Evolutionary conservation across 2,888 invertebrate genomes (phyloP), one percentile per base, ranked within the genome.

Genomic region (Acanthosepion lycidas): DNA sequence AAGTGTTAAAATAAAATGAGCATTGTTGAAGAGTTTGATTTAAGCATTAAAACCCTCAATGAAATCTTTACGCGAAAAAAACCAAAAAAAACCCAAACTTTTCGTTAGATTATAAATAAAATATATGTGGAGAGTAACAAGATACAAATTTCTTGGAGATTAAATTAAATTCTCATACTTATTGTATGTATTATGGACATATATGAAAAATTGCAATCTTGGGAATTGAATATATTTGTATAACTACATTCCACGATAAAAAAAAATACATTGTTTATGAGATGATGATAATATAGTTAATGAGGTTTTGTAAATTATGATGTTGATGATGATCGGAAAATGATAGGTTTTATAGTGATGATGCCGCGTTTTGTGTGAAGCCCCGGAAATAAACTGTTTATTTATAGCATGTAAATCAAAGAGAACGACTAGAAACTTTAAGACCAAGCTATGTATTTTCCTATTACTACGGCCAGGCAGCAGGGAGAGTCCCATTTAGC

Each of bases 331-430:
- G 48, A 92, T 92, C 42, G 42, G 42, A 42, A 42, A 42, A 42
- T 23, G 8, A 28, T 51, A 26, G 23, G 28, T 23, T 49, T 49
- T 23, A n/a, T 92, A 23, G 92, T 92, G 92, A 48, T 92, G 92
- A n/a, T 51, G 48, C 15, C 28, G n/a, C 42, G 28, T 92, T 92
- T 49, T 92, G 49, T 92, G 92, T 49, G 92, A 92, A 26, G 92
- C 92, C 92, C 92, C 92, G 92, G 92, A 92, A 92, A 92, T 92
- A 92, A 92, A 92, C 92, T 92, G 49, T 92, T 92, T 92, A 92
- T 92, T 92, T 92, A 92, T 92, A 92, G 92, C 92, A 92, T 92
- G 92, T 51, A 92, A 92, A 92, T 92, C 92, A 92, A 92, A 92
- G 92, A 92, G 92, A 92, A 53, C 28, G 92, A 49, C 92, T n/a